Base-by-base conservation (phyloP, 2,113 vertebrate species). In the Phodopus roborovskii region DNA sequence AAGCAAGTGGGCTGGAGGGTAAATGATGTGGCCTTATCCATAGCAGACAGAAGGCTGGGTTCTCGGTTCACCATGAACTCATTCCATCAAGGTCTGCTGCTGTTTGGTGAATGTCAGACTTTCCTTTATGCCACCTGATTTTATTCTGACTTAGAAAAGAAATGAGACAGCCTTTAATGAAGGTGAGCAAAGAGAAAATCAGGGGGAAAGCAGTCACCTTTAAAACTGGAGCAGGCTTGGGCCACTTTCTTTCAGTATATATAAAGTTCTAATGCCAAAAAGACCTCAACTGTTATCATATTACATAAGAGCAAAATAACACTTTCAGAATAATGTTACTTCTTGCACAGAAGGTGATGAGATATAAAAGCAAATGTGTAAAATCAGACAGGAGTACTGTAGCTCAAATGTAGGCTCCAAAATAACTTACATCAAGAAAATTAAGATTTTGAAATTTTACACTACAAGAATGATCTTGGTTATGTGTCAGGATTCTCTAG, bases 361-460 rank as follows among this genome's bases (percentile, higher is more conserved):
- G 20, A 20, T 19, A 0, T 42, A 91, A 81, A 58, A 81, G 20
- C 17, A 19, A 75, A 74, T 50, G 39, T 92, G 11, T 66, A 22
- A 68, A 91, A 77, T 42, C 71, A 60, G 45, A 94, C 7, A 81
- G 6, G 15, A 3, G 0, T 88, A 78, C 36, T 48, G 16, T 56
- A 92, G n/a, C 81, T 91, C 33, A 94, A 77, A 60, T 88, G 15
- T 82, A 42, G 50, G 24, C 56, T 92, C 42, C 39, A 92, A 93
- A 77, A 79, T 48, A 77, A 66, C 9, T 56, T 73, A 53, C 0
- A 2, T 96, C 0, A 78, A 94, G 26, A 85, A 83, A 70, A 86
- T 45, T 66, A 24, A 90, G 13, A 20, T 66, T 94, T 91, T 13
- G 79, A 53, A 33, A 2, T 91, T 75, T 95, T 42, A 71, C 36